A percentile compares a stretch with the other conserved stretches of the same genome.
phyloP scores from a whole-genome alignment of 2,797 vertebrate genomes.

The Novumbra hubbsi region DNA sequence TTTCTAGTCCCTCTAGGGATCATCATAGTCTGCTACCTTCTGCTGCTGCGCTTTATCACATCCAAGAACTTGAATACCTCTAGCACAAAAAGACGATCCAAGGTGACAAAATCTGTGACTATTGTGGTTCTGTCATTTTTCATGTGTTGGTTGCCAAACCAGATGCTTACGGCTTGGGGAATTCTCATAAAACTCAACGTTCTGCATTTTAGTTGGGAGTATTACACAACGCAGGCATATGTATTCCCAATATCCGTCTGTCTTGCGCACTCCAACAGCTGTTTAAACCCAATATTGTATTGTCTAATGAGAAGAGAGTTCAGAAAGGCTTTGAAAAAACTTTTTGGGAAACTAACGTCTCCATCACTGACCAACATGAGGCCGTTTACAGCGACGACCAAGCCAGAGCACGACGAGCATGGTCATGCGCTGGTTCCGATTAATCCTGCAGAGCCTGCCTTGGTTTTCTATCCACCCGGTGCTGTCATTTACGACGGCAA shows the following conservation, averaged over 20 bases:
- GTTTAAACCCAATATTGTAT: conserved; percentile 92
- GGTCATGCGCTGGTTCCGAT: conserved; percentile 64
- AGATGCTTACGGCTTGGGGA: conserved; percentile 91
- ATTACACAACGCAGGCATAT: conserved; percentile 90
- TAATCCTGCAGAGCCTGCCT: conserved; percentile 58
- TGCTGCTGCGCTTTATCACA: conserved; percentile 86
- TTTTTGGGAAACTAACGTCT: conserved; percentile 86
- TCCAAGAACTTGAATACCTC: conserved; percentile 78
- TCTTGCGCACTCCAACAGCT: conserved; percentile 95
- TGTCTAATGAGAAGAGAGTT: conserved; percentile 94
- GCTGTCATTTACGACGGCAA: conserved; percentile 78
- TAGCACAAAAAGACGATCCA: conserved; percentile 83
- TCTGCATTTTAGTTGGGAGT: conserved; percentile 87
- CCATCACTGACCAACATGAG: conserved; percentile 81
- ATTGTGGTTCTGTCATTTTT: conserved; percentile 95
- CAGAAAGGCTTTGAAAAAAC: conserved; percentile 85
- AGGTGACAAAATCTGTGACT: conserved; percentile 91
- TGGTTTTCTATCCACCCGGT: conserved; percentile 78
- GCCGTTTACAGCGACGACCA: conserved; percentile 84
- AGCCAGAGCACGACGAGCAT: conserved; percentile 81
- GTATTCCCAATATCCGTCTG: conserved; percentile 92
- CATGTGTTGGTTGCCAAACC: conserved; percentile 96
- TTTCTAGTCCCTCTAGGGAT: conserved; percentile 83
- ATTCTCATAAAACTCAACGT: conserved; percentile 91
- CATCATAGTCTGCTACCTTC: conserved; percentile 86